Evolutionary conservation across 2,113 vertebrate species (phyloP).

Genomic region (Aldabrachelys gigantea): DNA sequence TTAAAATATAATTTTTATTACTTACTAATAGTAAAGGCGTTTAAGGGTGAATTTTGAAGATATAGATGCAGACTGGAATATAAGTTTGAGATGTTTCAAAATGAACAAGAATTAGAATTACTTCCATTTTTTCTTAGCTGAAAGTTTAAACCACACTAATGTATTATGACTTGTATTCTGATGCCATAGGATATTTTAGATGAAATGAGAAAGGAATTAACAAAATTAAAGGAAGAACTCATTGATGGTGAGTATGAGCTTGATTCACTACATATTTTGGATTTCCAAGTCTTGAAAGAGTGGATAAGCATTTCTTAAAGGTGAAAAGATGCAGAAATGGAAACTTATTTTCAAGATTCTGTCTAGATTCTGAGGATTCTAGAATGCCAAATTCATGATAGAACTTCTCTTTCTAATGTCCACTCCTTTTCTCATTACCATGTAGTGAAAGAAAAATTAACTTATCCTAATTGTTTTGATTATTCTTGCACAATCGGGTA

Average conservation of each 20-base stretch:
- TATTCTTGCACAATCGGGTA: not conserved
- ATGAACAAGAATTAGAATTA: not conserved
- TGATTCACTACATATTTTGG: not conserved
- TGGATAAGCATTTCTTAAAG: not conserved
- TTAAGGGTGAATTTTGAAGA: not conserved
- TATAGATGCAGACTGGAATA: not conserved
- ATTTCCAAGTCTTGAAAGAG: not conserved
- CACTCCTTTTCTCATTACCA: not conserved
- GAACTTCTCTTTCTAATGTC: not conserved
- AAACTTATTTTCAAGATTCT: not conserved
- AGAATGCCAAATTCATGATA: not conserved
- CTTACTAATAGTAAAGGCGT: not conserved
- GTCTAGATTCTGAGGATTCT: not conserved
- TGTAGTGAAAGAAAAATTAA: not conserved
- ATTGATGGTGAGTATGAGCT: conserved; percentile 90
- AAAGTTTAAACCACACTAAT: not conserved
- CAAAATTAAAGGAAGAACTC: conserved; percentile 98
- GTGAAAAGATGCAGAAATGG: not conserved
- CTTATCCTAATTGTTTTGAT: not conserved
- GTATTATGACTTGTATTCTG: conserved; percentile 51
- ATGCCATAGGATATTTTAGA: conserved; percentile 93
- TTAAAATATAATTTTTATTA: not conserved
- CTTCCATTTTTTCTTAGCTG: not conserved
- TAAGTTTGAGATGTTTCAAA: not conserved
- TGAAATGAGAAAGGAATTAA: conserved; percentile 98